Conservation (phyloP, 1,140 invertebrate species). For the Mya arenaria region DNA sequence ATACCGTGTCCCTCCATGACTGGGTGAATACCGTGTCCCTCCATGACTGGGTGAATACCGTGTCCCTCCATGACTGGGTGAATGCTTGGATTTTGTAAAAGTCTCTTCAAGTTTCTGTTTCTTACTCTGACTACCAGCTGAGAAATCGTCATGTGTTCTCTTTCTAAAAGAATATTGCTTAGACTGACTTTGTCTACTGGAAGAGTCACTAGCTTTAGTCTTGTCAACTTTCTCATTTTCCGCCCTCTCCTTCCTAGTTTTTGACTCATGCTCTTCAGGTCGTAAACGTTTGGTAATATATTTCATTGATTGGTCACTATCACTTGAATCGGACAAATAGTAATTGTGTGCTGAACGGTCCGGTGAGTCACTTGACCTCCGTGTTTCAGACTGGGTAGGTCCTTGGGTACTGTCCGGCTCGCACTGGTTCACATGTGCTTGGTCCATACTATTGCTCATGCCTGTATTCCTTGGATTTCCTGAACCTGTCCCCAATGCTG, state of each 20-base stretch:
- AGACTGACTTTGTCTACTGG: no score
- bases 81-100: no score
- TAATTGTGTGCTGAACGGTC: neutral
- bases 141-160: no score
- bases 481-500: neutral
- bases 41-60: no score
- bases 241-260: neutral
- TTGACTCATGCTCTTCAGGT: neutral
- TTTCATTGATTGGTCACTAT: slow-evolving; percentile 38
- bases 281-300: slow-evolving; percentile 31
- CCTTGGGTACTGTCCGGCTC: slow-evolving; percentile 43
- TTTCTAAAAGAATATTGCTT: no score
- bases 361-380: neutral
- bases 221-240: neutral
- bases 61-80: no score
- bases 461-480: no score
- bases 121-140: no score
- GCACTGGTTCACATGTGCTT: neutral
- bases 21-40: no score
- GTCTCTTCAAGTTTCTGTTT: no score
- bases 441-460: no score
- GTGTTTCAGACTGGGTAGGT: neutral
- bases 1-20: no score
- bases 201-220: neutral
- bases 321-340: neutral